Evolutionary conservation across 1,140 invertebrate species (phyloP).

Genomic region (Odontomachus brunneus): DNA sequence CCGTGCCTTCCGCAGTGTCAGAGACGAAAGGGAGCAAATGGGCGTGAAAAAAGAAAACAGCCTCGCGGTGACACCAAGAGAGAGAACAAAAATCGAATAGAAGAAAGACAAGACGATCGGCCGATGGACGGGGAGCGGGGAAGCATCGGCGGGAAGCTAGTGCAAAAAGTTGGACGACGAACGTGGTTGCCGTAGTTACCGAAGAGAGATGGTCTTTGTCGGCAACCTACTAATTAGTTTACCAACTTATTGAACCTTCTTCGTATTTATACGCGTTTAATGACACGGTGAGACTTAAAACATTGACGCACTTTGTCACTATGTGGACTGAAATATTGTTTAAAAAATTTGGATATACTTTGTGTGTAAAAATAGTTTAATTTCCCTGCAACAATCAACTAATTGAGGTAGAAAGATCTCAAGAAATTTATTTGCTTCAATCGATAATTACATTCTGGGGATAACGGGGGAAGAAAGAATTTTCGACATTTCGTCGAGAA

Average conservation of each 20-base stretch:
- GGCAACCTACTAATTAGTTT: slow-evolving; percentile 85
- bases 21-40: slow-evolving; percentile 81
- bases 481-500: neutral
- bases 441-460: neutral
- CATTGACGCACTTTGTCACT: slow-evolving; percentile 76
- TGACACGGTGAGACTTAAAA: slow-evolving; percentile 29
- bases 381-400: neutral
- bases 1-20: slow-evolving; percentile 76
- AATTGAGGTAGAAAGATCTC: no score
- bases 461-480: neutral
- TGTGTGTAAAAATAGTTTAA: slow-evolving; percentile 62
- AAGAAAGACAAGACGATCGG: slow-evolving; percentile 69
- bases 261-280: slow-evolving; percentile 76
- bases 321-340: slow-evolving; percentile 76
- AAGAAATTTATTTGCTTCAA: no score
- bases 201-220: slow-evolving; percentile 82
- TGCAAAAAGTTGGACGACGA: slow-evolving; percentile 81
- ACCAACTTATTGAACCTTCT: slow-evolving; percentile 84
- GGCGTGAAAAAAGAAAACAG: slow-evolving; percentile 76
- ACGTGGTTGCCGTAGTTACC: slow-evolving; percentile 71
- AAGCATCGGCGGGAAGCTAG: slow-evolving; percentile 68
- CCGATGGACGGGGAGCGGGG: slow-evolving; percentile 59
- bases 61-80: slow-evolving; percentile 57
- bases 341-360: slow-evolving; percentile 69
- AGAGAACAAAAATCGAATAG: slow-evolving; percentile 80